phyloP scores from a whole-genome alignment of 2,888 invertebrate genomes.

The Morpho achilles region DNA sequence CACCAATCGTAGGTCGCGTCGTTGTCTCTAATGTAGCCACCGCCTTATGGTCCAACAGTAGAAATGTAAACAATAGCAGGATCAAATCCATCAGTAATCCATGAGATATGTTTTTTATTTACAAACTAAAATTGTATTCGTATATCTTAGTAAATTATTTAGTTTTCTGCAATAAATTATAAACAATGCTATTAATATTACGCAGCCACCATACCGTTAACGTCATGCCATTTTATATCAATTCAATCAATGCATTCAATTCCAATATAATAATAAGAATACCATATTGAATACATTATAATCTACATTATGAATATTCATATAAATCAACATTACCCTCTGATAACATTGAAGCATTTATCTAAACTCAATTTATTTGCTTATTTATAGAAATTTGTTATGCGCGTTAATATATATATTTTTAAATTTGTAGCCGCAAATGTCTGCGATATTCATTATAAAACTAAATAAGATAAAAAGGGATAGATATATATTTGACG shows the following conservation, averaged over 20 bases:
- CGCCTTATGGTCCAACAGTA: too few species aligned
- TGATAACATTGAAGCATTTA: slow-evolving; percentile 66
- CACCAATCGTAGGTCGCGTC: too few species aligned
- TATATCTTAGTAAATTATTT: too few species aligned
- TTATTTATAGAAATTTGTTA: slow-evolving; percentile 77
- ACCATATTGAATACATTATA: slow-evolving; percentile 47
- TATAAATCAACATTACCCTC: slow-evolving; percentile 70
- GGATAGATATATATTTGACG: slow-evolving; percentile 40
- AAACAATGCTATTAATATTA: background rate
- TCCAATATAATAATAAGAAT: slow-evolving; percentile 21
- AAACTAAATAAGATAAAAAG: slow-evolving; percentile 42
- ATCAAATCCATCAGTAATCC: too few species aligned
- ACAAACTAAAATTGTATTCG: too few species aligned
- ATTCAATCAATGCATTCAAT: slow-evolving; percentile 22
- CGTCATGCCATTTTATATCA: slow-evolving; percentile 41
- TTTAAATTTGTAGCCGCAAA: slow-evolving; percentile 30
- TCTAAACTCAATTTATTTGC: slow-evolving; percentile 73
- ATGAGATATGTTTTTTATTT: too few species aligned
- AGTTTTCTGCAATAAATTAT: too few species aligned
- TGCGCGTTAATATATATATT: slow-evolving; percentile 56
- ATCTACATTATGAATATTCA: slow-evolving; percentile 70
- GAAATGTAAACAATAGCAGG: too few species aligned
- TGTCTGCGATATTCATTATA: slow-evolving; percentile 34
- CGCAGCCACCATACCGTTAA: slow-evolving; percentile 16
- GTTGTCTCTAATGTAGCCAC: too few species aligned